Base-by-base conservation (phyloP, 1,140 invertebrate genomes). In the Drosophila ananassae region DNA sequence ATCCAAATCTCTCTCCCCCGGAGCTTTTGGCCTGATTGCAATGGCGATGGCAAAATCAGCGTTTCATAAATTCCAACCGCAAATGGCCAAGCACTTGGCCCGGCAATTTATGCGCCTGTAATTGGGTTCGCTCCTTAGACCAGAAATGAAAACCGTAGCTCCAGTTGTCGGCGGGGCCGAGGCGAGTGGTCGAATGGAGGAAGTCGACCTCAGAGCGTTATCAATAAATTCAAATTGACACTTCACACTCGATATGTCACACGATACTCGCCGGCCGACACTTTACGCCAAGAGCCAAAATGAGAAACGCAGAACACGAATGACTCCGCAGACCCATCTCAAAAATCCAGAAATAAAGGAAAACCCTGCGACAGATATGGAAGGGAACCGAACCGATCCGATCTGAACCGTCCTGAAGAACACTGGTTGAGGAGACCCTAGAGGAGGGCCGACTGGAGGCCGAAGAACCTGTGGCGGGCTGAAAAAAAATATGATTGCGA, bases 161-260 rank as follows among this genome's bases (percentile, higher is more conserved):
- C 30, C 30, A 48, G 52, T 39, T 48, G 44, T 21, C 9, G 41
- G n/a, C 17, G 17, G 58, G n/a, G 21, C 3, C 10, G 34, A 39
- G 32, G 22, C 21, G 17, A n/a, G 32, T 34, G 61, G 44, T 34
- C 47, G 30, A 64, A 9, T 22, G 22, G 21, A 47, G 44, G 44
- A 47, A 47, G 44, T 47, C 66, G 78, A 83, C 73, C 77, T 90
- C 89, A 79, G 48, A 59, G 64, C 73, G 79, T 91, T 91, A 91
- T 91, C 90, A 91, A 91, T 91, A 91, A 91, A 91, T 91, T 91
- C 79, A 91, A 91, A 90, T 90, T 91, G 90, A 91, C 90, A 91
- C 78, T 91, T 91, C 90, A 91, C 90, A 91, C 90, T 90, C 79
- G 90, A 91, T 91, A 91, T 91, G 90, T 91, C 90, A 91, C 82